Evolutionary conservation across 2,888 invertebrate genomes (phyloP).

Genomic region (Mechanitis messenoides): DNA sequence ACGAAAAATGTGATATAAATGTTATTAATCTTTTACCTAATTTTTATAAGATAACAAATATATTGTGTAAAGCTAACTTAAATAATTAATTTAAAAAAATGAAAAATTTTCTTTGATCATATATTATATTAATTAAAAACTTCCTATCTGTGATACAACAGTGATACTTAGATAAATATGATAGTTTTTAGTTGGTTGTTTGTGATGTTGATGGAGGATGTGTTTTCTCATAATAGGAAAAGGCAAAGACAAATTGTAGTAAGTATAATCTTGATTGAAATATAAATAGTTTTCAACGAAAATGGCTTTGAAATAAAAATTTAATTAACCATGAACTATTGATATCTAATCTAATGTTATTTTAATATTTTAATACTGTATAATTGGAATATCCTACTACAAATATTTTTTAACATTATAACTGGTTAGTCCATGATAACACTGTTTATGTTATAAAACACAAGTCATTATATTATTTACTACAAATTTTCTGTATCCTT

Average conservation of each 20-base stretch:
- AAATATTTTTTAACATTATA: too few species aligned
- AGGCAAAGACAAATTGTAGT: constrained; percentile 37
- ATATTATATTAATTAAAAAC: neutral
- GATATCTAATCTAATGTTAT: too few species aligned
- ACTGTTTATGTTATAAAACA: too few species aligned
- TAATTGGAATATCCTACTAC: too few species aligned
- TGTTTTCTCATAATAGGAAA: constrained; percentile 40
- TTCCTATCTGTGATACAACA: constrained; percentile 49
- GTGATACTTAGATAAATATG: constrained; percentile 55
- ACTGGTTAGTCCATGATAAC: too few species aligned
- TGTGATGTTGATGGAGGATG: constrained; percentile 40
- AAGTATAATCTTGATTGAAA: constrained; percentile 31
- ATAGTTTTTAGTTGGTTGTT: constrained; percentile 62
- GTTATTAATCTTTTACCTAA: neutral
- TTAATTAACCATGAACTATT: too few species aligned
- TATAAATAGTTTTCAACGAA: too few species aligned
- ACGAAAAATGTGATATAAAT: neutral
- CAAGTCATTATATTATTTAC: too few species aligned
- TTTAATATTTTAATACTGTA: too few species aligned
- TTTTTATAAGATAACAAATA: neutral
- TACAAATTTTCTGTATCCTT: too few species aligned
- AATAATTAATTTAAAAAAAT: neutral
- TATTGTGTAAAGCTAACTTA: neutral
- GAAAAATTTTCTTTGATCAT: neutral
- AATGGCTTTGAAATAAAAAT: too few species aligned